These are phyloP conservation scores for Oasisia sp. DNA, from an alignment of 2,888 invertebrate genomes.

Conservation along the genomic window DNA sequence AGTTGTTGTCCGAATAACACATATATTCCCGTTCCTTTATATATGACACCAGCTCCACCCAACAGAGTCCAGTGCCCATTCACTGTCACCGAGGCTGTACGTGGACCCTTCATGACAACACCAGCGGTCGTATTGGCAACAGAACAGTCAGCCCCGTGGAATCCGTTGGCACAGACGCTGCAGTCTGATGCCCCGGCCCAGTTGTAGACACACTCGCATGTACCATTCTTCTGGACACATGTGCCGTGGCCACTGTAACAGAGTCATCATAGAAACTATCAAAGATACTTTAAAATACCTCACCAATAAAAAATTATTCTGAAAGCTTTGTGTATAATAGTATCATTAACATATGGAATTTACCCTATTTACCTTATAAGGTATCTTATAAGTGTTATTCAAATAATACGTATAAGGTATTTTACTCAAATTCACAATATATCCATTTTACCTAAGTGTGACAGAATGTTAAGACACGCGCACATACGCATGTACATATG, in stretches of 20 bases:
- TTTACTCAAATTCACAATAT: background rate
- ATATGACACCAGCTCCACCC: constrained; percentile 45
- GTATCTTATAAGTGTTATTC: too few relatives aligned
- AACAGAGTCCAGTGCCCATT: constrained; percentile 44
- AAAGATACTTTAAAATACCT: background rate
- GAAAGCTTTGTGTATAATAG: background rate
- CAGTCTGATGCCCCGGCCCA: constrained; percentile 36
- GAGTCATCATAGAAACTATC: background rate
- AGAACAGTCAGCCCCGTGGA: constrained; percentile 40
- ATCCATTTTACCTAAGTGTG: too few relatives aligned
- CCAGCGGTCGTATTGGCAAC: constrained; percentile 2
- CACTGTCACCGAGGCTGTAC: constrained; percentile 38
- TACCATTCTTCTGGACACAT: constrained; percentile 34
- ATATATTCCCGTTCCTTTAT: constrained; percentile 39
- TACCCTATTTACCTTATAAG: too few relatives aligned
- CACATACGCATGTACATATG: background rate
- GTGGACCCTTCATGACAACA: background rate
- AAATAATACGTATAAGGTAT: background rate
- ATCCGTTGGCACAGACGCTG: constrained; percentile 36
- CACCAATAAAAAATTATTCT: background rate
- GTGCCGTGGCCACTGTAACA: background rate
- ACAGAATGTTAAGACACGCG: background rate
- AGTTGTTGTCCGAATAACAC: constrained; percentile 28
- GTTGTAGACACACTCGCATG: constrained; percentile 36
- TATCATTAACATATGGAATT: too few relatives aligned